These are phyloP conservation scores for Myrmecophaga tridactyla DNA, from an alignment of 2,113 vertebrate species.

Conservation along the genomic window DNA sequence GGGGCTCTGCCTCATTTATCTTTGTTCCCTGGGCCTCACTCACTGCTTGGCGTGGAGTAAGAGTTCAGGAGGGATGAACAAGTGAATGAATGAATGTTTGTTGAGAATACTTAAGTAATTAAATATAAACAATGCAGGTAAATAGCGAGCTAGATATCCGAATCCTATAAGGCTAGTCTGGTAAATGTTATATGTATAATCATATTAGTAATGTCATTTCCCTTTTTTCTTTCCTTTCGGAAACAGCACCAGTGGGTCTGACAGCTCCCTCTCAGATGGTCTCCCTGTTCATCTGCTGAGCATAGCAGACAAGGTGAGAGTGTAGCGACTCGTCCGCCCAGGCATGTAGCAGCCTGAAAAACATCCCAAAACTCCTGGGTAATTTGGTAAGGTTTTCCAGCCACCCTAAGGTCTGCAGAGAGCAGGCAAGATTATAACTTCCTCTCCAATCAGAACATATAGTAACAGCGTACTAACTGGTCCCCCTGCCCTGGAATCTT, in stretches of 20 bases:
- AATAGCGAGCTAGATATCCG: background rate
- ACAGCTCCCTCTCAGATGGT: conserved; percentile 91
- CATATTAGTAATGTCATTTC: background rate
- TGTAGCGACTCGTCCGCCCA: too few relatives aligned
- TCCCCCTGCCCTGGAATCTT: background rate
- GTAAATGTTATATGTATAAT: background rate
- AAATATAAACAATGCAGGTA: background rate
- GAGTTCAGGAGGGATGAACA: background rate
- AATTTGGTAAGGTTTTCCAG: background rate
- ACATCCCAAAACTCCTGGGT: too few relatives aligned
- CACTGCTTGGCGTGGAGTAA: background rate
- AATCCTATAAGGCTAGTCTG: background rate
- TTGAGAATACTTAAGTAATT: background rate
- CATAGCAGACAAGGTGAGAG: conserved; percentile 67
- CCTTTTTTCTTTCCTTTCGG: conserved; percentile 39
- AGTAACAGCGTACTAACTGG: background rate
- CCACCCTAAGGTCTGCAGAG: background rate
- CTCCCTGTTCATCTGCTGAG: conserved; percentile 82
- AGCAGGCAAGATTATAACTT: background rate
- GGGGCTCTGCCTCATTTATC: background rate
- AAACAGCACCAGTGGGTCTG: conserved; percentile 91
- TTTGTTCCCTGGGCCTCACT: background rate
- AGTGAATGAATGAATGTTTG: background rate
- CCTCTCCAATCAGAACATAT: background rate
- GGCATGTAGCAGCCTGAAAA: background rate